Evolutionary conservation across 2,113 vertebrate genomes (phyloP), one percentile per base, ranked within the genome.

Genomic region (Typhlomys cinereus): DNA sequence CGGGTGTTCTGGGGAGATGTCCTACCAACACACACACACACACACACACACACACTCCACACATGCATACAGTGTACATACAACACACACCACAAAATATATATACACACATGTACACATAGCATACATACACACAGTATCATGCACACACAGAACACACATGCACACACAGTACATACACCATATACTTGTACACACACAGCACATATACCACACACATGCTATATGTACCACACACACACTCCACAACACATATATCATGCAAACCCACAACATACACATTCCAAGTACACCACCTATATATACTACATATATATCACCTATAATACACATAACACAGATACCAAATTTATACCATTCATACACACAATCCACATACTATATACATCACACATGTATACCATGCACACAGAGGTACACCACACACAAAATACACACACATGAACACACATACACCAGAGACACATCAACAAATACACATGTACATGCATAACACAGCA

Each of bases 1-100:
- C 27, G 4, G 29, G 1, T 7, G 11, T 36, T 41, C 48, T 29
- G 20, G 34, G 3, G 48, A 57, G 4, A 64, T 13, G 39, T 0
- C 57, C 59, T 34, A 21, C 7, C 5, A 70, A 5, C 20, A 44
- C 25, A 54, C 34, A 13, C 36, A 27, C 25, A n/a, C n/a, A 25
- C 25, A 34, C 18, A 44, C 27, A n/a, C 41, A 20, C 25, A 15
- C 46, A 27, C 48, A 18, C 20, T 23, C 67, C 11, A 78, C n/a
- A 57, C 52, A 59, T 41, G 18, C 25, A 79, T 7, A 78, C 50
- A 78, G 0, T 14, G 20, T 29, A 1, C 4, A 54, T 76, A 46
- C 20, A 70, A 71, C 13, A 39, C 34, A 75, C 25, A 18, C 59
- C 88, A 15, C 15, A 52, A 48, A 70, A 4, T 13, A 27, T 27